phyloP scores from a whole-genome alignment of 2,113 vertebrate species.

The Leiothrix lutea region DNA sequence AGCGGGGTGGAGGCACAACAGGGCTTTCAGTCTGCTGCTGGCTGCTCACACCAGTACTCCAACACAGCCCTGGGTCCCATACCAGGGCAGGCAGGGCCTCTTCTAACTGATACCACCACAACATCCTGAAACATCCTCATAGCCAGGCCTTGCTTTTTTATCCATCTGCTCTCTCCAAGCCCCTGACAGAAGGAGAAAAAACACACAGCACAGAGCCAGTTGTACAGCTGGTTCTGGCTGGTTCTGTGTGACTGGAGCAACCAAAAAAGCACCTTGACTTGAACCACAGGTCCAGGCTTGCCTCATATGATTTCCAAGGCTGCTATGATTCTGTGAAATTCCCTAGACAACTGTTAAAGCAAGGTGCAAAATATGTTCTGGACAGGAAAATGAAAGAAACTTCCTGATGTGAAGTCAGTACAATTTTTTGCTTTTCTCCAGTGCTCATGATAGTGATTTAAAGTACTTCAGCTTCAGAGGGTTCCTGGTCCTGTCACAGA shows the following conservation, averaged over 20 bases:
- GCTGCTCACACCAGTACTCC: not conserved
- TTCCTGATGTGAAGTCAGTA: not conserved
- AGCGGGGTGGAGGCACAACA: rapidly evolving
- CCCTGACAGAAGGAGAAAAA: not conserved
- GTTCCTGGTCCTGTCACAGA: not conserved
- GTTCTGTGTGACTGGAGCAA: not conserved
- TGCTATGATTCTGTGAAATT: not conserved
- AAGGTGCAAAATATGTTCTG: not conserved
- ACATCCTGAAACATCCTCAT: not conserved
- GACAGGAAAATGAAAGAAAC: not conserved
- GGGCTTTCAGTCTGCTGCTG: not conserved
- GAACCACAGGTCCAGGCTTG: not conserved
- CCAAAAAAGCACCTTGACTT: not conserved
- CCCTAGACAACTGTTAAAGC: not conserved
- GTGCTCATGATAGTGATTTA: not conserved
- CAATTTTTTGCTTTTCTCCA: not conserved
- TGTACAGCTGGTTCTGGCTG: not conserved
- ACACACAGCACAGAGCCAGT: not conserved
- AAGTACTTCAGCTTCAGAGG: not conserved
- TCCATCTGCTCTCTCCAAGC: not conserved
- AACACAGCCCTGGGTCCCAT: not conserved
- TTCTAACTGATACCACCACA: not conserved
- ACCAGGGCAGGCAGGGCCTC: not conserved
- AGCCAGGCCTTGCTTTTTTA: not conserved
- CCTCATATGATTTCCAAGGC: not conserved